phyloP scores from a whole-genome alignment of 1,140 invertebrate genomes.

The Mercenaria mercenaria region DNA sequence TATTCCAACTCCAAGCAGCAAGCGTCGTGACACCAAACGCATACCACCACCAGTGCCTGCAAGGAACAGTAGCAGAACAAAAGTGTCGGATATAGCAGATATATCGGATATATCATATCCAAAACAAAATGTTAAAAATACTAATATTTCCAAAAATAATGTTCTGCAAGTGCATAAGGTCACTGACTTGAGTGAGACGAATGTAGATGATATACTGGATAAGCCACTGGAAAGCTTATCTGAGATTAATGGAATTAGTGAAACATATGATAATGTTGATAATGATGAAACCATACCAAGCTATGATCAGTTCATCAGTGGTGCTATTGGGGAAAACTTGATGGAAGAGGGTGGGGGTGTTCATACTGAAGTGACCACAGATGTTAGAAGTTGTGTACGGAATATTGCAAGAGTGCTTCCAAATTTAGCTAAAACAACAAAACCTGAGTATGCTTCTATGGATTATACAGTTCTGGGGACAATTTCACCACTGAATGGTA shows the following conservation, averaged over 20 bases:
- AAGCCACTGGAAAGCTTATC: slow-evolving; percentile 52
- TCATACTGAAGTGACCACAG: background rate
- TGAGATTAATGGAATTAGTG: slow-evolving; percentile 61
- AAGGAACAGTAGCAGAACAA: background rate
- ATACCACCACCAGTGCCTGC: slow-evolving; percentile 26
- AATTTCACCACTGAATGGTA: slow-evolving; percentile 53
- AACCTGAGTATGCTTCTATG: slow-evolving; percentile 17
- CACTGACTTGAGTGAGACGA: background rate
- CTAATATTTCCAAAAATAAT: background rate
- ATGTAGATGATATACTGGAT: slow-evolving; percentile 50
- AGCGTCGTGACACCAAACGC: slow-evolving; percentile 5
- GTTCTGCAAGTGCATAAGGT: background rate
- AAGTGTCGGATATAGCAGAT: background rate
- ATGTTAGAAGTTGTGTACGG: slow-evolving; percentile 7
- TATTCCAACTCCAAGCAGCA: slow-evolving; percentile 51
- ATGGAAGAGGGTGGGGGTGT: slow-evolving; percentile 26
- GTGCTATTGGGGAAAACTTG: slow-evolving; percentile 19
- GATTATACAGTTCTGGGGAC: slow-evolving; percentile 63
- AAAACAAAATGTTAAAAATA: background rate
- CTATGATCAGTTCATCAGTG: slow-evolving; percentile 51
- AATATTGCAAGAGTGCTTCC: slow-evolving; percentile 25
- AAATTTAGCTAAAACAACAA: background rate
- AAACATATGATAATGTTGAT: slow-evolving; percentile 53
- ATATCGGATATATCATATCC: background rate
- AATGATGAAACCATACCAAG: slow-evolving; percentile 54